A percentile compares a stretch with the other conserved stretches of the same genome.
Evolutionary conservation across 2,888 invertebrate species (phyloP).

Genomic region (Limnephilus marmoratus): DNA sequence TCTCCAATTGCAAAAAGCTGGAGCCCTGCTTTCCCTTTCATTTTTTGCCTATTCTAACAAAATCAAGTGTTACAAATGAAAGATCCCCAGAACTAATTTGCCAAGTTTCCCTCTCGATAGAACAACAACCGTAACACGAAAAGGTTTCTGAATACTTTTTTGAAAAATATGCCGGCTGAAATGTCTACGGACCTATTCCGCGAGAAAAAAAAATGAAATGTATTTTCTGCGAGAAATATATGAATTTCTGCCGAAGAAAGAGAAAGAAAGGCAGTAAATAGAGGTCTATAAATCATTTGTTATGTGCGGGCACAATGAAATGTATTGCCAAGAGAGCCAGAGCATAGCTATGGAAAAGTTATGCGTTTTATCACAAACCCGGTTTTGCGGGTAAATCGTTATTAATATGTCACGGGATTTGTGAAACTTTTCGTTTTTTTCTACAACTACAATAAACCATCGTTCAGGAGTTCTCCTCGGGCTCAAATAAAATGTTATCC

Average conservation of each 20-base stretch:
- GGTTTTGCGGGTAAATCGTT: conserved; percentile 37
- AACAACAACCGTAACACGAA: conserved; percentile 53
- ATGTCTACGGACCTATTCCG: conserved; percentile 48
- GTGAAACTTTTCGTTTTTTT: conserved; percentile 31
- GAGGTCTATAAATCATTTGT: conserved; percentile 60
- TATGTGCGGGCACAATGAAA: conserved; percentile 60
- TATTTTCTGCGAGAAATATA: conserved; percentile 46
- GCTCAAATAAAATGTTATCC: conserved; percentile 27
- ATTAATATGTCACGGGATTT: conserved; percentile 44
- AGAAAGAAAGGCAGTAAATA: conserved; percentile 58
- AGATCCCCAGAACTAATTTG: conserved; percentile 52
- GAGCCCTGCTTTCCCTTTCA: neutral
- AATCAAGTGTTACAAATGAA: conserved; percentile 26
- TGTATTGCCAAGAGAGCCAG: conserved; percentile 41
- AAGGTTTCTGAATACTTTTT: conserved; percentile 58
- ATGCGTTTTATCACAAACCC: conserved; percentile 33
- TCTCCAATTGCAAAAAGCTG: neutral
- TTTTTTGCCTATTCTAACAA: neutral
- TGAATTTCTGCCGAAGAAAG: conserved; percentile 49
- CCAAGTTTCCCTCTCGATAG: conserved; percentile 49
- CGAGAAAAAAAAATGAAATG: conserved; percentile 24
- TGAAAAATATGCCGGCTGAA: conserved; percentile 58
- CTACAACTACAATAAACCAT: conserved; percentile 34
- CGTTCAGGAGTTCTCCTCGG: neutral
- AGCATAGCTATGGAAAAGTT: conserved; percentile 32